Conservation (phyloP, 2,113 vertebrate species). For the Trinectes maculatus region DNA sequence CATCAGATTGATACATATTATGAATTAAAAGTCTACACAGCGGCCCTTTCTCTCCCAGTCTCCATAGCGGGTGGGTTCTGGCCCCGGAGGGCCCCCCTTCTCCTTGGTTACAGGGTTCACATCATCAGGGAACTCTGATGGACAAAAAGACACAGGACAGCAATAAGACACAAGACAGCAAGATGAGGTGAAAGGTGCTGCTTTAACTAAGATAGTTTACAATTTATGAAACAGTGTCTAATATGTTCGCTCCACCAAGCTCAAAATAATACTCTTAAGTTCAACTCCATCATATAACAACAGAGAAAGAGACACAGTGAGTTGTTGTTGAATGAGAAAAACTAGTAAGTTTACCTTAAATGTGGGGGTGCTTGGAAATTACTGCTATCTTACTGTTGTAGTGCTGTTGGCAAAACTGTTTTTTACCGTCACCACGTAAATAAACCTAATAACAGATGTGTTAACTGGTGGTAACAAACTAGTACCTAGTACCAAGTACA, state of each 20-base stretch:
- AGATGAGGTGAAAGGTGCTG: too few species aligned
- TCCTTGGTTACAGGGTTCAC: constrained; percentile 95
- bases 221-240: not conserved
- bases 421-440: not conserved
- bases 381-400: too few species aligned
- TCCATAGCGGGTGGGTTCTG: constrained; percentile 96
- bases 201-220: not conserved
- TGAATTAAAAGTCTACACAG: constrained; percentile 93
- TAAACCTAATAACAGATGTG: not conserved
- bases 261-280: not conserved
- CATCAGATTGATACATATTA: not conserved
- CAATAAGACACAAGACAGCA: too few species aligned
- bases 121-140: constrained; percentile 89
- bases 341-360: too few species aligned
- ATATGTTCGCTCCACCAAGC: not conserved
- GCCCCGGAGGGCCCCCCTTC: constrained; percentile 92
- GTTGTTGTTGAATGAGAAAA: too few species aligned
- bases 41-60: constrained; percentile 98
- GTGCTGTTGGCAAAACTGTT: not conserved
- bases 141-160: not conserved
- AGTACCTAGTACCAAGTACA: too few species aligned
- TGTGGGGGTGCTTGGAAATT: too few species aligned
- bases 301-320: too few species aligned
- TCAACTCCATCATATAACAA: too few species aligned
- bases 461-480: not conserved